Evolutionary conservation across 35 echinoderm and acorn worm genomes (phyloP), one percentile per base, ranked within the genome.

Genomic region (Heliocidaris erythrogramma): DNA sequence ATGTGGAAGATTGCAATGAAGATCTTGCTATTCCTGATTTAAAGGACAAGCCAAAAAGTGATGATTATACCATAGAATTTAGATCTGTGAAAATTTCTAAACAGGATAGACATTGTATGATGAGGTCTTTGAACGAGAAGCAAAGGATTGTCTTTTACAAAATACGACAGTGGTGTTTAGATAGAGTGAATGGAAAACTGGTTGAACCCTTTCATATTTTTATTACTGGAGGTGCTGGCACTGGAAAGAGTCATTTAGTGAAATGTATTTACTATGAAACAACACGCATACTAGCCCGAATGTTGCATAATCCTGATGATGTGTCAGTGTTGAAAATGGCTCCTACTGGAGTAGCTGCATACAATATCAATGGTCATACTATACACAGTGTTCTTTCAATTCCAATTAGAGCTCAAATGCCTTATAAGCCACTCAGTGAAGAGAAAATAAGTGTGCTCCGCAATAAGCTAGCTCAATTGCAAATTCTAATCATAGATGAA

Each of bases 171-270:
- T 94, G 65, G 94, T 94, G 69, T 18, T 2, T 94, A 32, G 71
- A 94, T 42, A 94, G 88, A 94, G 42, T 47, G 30, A 85, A 94
- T 14, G 85, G 85, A 49, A 42, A 42, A 42, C 35, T 1, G 35
- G 35, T 42, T 42, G 35, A 42, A 42, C 35, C 35, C 35, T 42
- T 97, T 94, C 29, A 94, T 86, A 35, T 95, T 0, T 97, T 97
- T 93, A 50, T 97, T 0, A 97, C 94, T 48, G 96, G 96, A 65
- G 95, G 95, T 86, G 95, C 95, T 59, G 95, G 93, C 2, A 96
- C 95, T 49, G 95, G 95, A 10, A 96, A 96, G 92, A 91, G 85
- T 90, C 96, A 96, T 92, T 65, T 94, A 16, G 52, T 96, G 49
- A 94, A 91, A 84, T 94, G 30, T 78, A 88, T 96, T 59, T 90